Base-by-base conservation (phyloP, 1,140 invertebrate genomes). In the Drosophila nebulosa region DNA sequence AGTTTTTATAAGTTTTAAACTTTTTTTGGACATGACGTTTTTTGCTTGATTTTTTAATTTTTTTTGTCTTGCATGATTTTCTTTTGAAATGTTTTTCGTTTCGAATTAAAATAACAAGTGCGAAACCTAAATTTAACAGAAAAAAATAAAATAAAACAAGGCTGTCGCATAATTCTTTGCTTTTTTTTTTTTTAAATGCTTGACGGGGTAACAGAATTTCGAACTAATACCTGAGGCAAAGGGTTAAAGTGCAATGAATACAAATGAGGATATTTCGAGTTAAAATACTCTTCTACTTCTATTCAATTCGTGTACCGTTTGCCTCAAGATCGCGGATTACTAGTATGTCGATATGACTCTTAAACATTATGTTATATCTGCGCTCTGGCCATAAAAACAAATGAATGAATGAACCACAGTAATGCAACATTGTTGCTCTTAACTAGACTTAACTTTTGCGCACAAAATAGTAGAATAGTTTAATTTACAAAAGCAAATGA, bases 41-140 rank as follows among this genome's bases (percentile, higher is more conserved):
- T 65, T 61, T 68, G 32, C 63, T 77, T 68, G 56, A 32, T 58
- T 81, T 76, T 73, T 72, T 57, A 27, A 6, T 65, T 63, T 77
- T 73, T 88, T 78, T 69, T 35, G 21, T 35, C 51, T 57, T 32
- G 24, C 2, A 10, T 52, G 18, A n/a, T 14, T 10, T 55, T 86
- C 74, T 65, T 65, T 51, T 57, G 22, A 42, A 32, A 16, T 35
- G 42, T 58, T 14, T 66, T 67, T 72, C 56, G 57, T 66, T 70
- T 81, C 74, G 67, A 85, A 80, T 80, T 67, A 86, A 78, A 75
- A 51, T 85, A 85, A 85, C 80, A 86, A 86, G 73, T 86, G 77
- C 74, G 57, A 71, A 79, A 84, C 75, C 67, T 84, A 76, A 85
- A 68, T 24, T 46, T 74, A 56, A 51, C 66, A 59, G 64, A 66